Evolutionary conservation across 2,113 vertebrate genomes (phyloP).

Genomic region (Notothenia rossii): DNA sequence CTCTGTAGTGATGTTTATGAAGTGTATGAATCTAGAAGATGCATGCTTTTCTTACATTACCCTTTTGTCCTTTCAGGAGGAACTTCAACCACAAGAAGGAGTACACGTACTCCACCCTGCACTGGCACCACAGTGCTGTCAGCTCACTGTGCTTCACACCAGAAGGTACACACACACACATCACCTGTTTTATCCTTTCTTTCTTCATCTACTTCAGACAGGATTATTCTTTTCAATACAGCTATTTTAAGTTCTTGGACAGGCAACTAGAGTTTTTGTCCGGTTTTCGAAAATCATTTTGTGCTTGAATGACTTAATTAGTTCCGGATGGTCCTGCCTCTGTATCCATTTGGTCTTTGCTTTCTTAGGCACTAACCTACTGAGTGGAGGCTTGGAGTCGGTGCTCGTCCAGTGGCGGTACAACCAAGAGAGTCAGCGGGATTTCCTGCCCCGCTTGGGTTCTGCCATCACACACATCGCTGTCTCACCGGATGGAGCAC

Average conservation of each 20-base stretch:
- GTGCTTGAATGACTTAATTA: background rate
- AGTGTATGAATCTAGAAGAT: background rate
- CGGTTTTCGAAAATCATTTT: background rate
- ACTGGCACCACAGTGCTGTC: slow-evolving; percentile 93
- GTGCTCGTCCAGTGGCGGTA: slow-evolving; percentile 94
- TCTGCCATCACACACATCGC: slow-evolving; percentile 89
- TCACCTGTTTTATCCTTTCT: background rate
- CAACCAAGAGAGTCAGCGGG: slow-evolving; percentile 82
- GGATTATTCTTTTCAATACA: background rate
- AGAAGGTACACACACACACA: slow-evolving; percentile 83
- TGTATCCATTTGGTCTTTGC: background rate
- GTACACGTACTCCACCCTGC: slow-evolving; percentile 90
- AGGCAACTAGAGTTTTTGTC: background rate
- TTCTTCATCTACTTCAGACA: background rate
- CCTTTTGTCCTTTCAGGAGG: slow-evolving; percentile 84
- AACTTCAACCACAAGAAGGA: slow-evolving; percentile 90
- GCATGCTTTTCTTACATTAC: background rate
- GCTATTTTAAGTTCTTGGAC: background rate
- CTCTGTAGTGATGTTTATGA: background rate
- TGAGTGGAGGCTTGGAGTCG: slow-evolving; percentile 93
- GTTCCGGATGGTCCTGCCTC: background rate
- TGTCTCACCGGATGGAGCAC: slow-evolving; percentile 87
- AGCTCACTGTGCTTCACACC: slow-evolving; percentile 90
- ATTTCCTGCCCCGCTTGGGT: slow-evolving; percentile 94
- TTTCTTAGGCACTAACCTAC: slow-evolving; percentile 87